phyloP scores from a whole-genome alignment of 2,797 vertebrate genomes.

The Adrianichthys oophorus region DNA sequence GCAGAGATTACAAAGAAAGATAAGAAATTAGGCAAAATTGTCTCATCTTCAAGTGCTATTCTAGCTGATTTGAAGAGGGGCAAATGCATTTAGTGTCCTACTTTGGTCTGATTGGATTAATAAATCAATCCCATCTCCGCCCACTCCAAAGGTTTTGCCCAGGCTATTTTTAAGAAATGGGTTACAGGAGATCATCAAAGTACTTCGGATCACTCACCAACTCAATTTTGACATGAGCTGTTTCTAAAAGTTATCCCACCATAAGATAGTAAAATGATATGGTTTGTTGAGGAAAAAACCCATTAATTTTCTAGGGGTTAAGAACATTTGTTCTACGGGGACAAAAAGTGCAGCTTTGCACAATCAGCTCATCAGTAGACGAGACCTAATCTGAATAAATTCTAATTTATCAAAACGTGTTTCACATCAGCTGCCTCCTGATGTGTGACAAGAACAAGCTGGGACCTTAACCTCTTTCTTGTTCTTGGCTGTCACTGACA shows the following conservation, averaged over 20 bases:
- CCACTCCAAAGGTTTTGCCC: conserved; percentile 55
- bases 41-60: conserved; percentile 67
- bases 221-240: conserved; percentile 27
- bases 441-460: conserved; percentile 64
- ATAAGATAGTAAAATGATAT: conserved; percentile 6
- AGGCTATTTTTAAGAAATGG: conserved; percentile 76
- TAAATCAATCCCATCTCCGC: conserved; percentile 74
- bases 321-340: background rate
- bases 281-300: background rate
- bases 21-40: conserved; percentile 71
- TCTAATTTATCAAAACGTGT: conserved; percentile 55
- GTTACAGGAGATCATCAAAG: conserved; percentile 66
- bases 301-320: background rate
- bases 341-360: conserved; percentile 30
- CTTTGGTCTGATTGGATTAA: conserved; percentile 78
- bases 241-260: conserved; percentile 19
- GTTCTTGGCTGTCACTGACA: conserved; percentile 56
- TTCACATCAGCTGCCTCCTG: conserved; percentile 61
- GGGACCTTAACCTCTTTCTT: conserved; percentile 49
- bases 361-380: conserved; percentile 20
- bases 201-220: conserved; percentile 55
- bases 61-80: conserved; percentile 58
- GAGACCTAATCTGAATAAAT: conserved; percentile 64
- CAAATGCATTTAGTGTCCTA: conserved; percentile 71
- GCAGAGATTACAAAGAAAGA: conserved; percentile 72